Conservation (phyloP, 1,140 invertebrate genomes). For the Solenopsis fugax region DNA sequence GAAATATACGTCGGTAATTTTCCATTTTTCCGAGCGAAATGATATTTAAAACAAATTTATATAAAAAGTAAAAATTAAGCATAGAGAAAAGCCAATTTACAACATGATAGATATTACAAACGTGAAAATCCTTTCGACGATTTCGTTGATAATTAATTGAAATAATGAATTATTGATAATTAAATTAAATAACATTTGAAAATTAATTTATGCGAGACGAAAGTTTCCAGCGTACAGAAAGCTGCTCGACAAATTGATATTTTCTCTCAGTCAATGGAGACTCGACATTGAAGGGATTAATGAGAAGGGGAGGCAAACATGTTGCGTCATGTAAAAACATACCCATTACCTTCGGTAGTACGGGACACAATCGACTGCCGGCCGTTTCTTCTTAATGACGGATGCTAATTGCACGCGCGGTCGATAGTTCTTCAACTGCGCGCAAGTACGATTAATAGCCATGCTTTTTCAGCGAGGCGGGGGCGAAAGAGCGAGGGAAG, state of each 20-base stretch:
- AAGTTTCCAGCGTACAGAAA: not conserved
- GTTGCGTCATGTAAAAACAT: slow-evolving; percentile 31
- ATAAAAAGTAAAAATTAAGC: not conserved
- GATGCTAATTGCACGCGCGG: slow-evolving; percentile 46
- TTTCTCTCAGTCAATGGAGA: not conserved
- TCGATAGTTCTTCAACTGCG: slow-evolving; percentile 47
- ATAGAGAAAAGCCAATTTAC: not conserved
- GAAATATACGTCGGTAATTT: not conserved
- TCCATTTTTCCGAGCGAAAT: not conserved
- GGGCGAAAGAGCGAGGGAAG: not conserved
- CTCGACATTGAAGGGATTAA: slow-evolving; percentile 9
- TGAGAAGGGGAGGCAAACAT: not conserved
- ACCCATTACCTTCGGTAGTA: slow-evolving; percentile 33
- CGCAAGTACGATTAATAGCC: slow-evolving; percentile 55
- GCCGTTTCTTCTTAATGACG: slow-evolving; percentile 47
- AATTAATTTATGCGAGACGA: not conserved
- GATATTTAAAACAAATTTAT: slow-evolving; percentile 5
- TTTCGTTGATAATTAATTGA: not conserved
- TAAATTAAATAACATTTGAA: not conserved
- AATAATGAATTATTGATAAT: not conserved
- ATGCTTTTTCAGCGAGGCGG: slow-evolving; percentile 28
- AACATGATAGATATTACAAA: not conserved
- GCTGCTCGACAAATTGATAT: slow-evolving; percentile 5
- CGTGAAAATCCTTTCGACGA: not conserved
- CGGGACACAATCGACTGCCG: slow-evolving; percentile 23